phyloP scores from a whole-genome alignment of 2,888 invertebrate genomes.

The Heliconius charithonia region DNA sequence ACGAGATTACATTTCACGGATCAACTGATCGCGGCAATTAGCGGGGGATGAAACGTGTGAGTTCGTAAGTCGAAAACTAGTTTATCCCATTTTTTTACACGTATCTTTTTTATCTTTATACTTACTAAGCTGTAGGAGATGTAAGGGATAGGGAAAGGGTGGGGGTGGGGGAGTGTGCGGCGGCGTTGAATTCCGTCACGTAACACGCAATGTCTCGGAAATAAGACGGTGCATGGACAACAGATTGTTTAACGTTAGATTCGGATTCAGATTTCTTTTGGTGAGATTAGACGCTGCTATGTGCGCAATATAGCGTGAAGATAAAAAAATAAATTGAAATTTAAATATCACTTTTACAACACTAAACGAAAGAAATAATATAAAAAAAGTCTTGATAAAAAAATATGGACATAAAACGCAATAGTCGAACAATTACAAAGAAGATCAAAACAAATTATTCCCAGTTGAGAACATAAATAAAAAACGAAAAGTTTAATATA shows the following conservation, averaged over 20 bases:
- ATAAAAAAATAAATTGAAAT: too few species aligned
- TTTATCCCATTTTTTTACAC: neutral
- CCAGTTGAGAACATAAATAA: neutral
- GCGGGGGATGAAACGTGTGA: slow-evolving; percentile 9
- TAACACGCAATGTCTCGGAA: too few species aligned
- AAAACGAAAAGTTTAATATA: neutral
- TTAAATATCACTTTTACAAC: too few species aligned
- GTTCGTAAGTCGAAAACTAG: neutral
- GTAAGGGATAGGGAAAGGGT: neutral
- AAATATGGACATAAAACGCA: neutral
- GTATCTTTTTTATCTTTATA: neutral
- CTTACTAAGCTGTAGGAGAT: neutral
- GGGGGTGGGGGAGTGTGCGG: neutral
- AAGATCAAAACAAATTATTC: slow-evolving; percentile 2
- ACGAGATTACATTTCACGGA: slow-evolving; percentile 11
- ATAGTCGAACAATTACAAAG: neutral
- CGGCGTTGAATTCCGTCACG: too few species aligned
- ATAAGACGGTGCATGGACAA: too few species aligned
- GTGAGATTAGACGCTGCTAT: too few species aligned
- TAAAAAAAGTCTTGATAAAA: neutral
- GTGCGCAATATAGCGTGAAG: too few species aligned
- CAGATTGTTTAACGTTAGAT: too few species aligned
- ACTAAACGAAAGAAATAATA: neutral
- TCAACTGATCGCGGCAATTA: slow-evolving; percentile 18
- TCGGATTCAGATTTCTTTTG: too few species aligned